Evolutionary conservation across 2,888 invertebrate genomes (phyloP), one percentile per base, ranked within the genome.

Genomic region (Limenitis camilla): DNA sequence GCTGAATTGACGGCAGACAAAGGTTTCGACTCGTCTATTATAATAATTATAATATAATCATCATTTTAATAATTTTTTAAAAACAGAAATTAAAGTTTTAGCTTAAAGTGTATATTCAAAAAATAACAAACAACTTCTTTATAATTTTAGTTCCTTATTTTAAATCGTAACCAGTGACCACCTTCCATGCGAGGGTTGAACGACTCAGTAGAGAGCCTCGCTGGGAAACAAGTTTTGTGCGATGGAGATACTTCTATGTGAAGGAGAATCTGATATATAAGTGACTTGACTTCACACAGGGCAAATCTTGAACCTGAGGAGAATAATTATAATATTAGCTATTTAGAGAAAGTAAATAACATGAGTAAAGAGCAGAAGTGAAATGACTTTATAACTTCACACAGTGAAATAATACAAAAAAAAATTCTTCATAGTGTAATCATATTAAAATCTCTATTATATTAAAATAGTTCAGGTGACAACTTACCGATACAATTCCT

Each of bases 401-500:
- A n/a, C n/a, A n/a, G n/a, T n/a, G n/a, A n/a, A n/a, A n/a, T n/a
- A n/a, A n/a, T n/a, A n/a, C n/a, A n/a, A n/a, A n/a, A n/a, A n/a
- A n/a, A n/a, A n/a, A n/a, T n/a, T n/a, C n/a, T n/a, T n/a, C n/a
- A n/a, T n/a, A n/a, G n/a, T n/a, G n/a, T n/a, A n/a, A n/a, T n/a
- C n/a, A n/a, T n/a, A n/a, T n/a, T n/a, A n/a, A n/a, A n/a, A n/a
- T n/a, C n/a, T n/a, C n/a, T n/a, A n/a, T n/a, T n/a, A n/a, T n/a
- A n/a, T n/a, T n/a, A n/a, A n/a, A n/a, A n/a, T n/a, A n/a, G n/a
- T n/a, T n/a, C n/a, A n/a, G n/a, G n/a, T n/a, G n/a, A 42, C 11
- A 6, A 35, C 40, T 62, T 62, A 74, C 90, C 91, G 49, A 91
- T 88, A 61, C 91, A 91, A 61, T 82, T 89, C 47, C 90, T 78